phyloP scores from a whole-genome alignment of 2,797 vertebrate genomes.

The Sebastes steindachneri region DNA sequence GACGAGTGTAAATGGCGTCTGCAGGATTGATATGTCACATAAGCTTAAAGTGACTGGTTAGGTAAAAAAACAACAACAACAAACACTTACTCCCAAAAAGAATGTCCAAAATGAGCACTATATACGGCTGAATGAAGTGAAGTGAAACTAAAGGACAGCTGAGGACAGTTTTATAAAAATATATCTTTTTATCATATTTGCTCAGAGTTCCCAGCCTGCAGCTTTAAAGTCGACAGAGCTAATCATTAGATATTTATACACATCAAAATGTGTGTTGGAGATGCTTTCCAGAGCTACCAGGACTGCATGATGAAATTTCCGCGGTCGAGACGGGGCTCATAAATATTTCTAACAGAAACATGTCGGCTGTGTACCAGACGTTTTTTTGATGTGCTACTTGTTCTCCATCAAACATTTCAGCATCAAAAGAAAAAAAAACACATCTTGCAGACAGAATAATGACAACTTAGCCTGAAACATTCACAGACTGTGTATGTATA shows the following conservation, averaged over 20 bases:
- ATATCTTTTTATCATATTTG: no score
- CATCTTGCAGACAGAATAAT: background rate
- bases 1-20: background rate
- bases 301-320: conserved; percentile 16
- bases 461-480: conserved; percentile 1
- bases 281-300: conserved; percentile 5
- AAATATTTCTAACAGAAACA: conserved; percentile 28
- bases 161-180: no score
- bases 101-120: background rate
- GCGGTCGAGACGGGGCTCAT: conserved; percentile 3
- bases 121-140: background rate
- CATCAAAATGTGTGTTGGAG: background rate
- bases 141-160: background rate
- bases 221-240: background rate
- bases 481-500: background rate
- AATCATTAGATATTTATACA: background rate
- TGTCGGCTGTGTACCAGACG: background rate
- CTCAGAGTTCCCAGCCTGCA: no score
- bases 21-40: background rate
- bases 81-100: background rate
- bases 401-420: conserved; percentile 18
- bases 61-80: background rate
- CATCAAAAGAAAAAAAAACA: background rate
- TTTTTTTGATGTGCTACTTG: conserved; percentile 11
- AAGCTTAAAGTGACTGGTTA: background rate